phyloP scores from a whole-genome alignment of 2,888 invertebrate genomes.

The Bembecia ichneumoniformis region DNA sequence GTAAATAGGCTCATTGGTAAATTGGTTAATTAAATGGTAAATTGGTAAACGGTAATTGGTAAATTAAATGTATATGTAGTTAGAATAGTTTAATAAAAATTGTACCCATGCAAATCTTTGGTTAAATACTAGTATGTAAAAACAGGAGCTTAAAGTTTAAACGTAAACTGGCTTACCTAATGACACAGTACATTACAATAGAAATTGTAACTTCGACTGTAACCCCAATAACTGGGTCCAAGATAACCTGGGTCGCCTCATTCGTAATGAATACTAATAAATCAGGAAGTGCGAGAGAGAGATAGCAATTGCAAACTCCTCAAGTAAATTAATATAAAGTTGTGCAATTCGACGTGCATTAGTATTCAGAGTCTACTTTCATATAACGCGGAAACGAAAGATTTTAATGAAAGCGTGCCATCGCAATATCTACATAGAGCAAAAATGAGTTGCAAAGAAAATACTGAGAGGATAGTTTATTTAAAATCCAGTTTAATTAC shows the following conservation, averaged over 20 bases:
- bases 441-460: constrained; percentile 6
- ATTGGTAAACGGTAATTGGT: too few relatives aligned
- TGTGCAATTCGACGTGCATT: constrained; percentile 60
- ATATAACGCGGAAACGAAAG: constrained; percentile 61
- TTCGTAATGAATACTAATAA: constrained; percentile 58
- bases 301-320: constrained; percentile 46
- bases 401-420: constrained; percentile 63
- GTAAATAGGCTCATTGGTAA: too few relatives aligned
- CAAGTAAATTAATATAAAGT: constrained; percentile 68
- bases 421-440: constrained; percentile 29
- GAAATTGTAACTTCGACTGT: neutral
- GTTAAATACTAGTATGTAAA: too few relatives aligned
- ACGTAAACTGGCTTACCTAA: too few relatives aligned
- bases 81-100: too few relatives aligned
- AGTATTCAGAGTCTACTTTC: constrained; percentile 59
- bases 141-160: too few relatives aligned
- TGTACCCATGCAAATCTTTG: too few relatives aligned
- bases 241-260: constrained; percentile 13
- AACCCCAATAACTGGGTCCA: neutral
- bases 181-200: constrained; percentile 11
- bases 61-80: too few relatives aligned
- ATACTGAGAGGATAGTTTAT: constrained; percentile 1
- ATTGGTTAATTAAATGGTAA: too few relatives aligned
- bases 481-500: too few relatives aligned
- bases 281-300: constrained; percentile 24